phyloP scores from a whole-genome alignment of 2,888 invertebrate species.

The Platycheirus rosarum region DNA sequence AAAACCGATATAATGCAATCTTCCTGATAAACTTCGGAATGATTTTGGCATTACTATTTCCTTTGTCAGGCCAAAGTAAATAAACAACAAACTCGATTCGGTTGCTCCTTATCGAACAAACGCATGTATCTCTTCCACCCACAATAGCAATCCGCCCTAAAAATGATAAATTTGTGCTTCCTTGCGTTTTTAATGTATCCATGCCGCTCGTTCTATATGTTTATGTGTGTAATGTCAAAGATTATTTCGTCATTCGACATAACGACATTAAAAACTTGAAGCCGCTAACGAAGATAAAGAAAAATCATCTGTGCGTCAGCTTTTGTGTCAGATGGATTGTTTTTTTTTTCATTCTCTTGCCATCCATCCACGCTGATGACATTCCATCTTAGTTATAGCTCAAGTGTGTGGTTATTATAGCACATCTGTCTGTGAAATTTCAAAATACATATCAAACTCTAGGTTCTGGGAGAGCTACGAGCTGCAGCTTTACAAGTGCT shows the following conservation, averaged over 20 bases:
- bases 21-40: no score
- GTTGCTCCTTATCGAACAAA: conserved; percentile 14
- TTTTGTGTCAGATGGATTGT: conserved; percentile 34
- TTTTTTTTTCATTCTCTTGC: conserved; percentile 20
- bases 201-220: no score
- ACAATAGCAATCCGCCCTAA: neutral
- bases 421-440: conserved; percentile 47
- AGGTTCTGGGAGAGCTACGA: neutral
- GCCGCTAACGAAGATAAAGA: conserved; percentile 4
- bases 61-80: neutral
- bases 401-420: conserved; percentile 15
- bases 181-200: conserved; percentile 9
- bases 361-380: conserved; percentile 40
- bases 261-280: neutral
- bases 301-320: conserved; percentile 55
- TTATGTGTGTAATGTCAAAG: no score
- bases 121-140: conserved; percentile 14
- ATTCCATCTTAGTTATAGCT: conserved; percentile 56
- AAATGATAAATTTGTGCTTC: conserved; percentile 1
- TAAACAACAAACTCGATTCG: conserved; percentile 8
- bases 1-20: no score
- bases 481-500: conserved; percentile 32
- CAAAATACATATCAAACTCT: conserved; percentile 54
- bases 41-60: neutral
- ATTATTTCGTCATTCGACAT: conserved; percentile 1